Conservation (phyloP, 2,797 vertebrate species). For the Falco peregrinus region DNA sequence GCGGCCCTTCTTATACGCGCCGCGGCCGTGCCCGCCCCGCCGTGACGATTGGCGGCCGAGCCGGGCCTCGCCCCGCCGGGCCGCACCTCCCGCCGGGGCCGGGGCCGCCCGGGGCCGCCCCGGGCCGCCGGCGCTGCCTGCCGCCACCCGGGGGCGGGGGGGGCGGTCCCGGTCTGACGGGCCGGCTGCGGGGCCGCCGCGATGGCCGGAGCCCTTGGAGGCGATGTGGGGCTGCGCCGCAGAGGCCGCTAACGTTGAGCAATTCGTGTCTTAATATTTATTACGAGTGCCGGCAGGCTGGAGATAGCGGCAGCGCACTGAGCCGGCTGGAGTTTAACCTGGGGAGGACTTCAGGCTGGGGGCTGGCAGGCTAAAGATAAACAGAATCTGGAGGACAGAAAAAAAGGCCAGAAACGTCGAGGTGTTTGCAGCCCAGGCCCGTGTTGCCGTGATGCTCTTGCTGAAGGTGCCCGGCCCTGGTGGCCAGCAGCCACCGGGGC, state of each 20-base stretch:
- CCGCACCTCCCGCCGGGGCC: background rate
- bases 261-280: background rate
- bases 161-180: no score
- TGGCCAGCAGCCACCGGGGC: no score
- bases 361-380: background rate
- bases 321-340: background rate
- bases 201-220: fast-evolving
- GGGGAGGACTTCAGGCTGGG: background rate
- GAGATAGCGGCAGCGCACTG: background rate
- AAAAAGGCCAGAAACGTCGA: no score
- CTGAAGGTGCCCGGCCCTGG: no score
- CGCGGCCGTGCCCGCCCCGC: background rate
- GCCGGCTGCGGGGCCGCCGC: fast-evolving
- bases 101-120: no score
- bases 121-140: no score
- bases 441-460: no score
- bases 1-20: background rate
- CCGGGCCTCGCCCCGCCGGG: background rate
- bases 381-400: no score
- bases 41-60: background rate
- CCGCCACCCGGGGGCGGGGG: no score
- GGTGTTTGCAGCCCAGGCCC: background rate
- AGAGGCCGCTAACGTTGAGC: background rate
- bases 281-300: background rate
- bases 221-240: fast-evolving